phyloP scores from a whole-genome alignment of 2,113 vertebrate species.

The Gila orcuttii region DNA sequence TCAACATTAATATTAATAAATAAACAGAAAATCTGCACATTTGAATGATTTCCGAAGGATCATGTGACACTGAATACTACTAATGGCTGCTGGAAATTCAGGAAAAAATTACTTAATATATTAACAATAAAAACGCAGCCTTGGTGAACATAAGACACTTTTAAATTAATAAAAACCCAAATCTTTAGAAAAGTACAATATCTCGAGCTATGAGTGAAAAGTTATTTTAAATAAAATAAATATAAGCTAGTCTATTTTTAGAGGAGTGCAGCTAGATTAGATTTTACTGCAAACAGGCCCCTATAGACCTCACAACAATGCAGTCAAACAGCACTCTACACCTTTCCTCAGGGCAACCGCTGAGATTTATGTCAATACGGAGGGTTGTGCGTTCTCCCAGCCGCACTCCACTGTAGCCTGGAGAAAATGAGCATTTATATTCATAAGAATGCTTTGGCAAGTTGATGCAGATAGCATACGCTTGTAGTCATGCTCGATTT shows the following conservation, averaged over 20 bases:
- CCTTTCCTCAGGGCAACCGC: not conserved
- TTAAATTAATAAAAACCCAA: no score
- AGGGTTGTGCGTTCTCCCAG: not conserved
- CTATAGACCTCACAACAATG: constrained; percentile 12
- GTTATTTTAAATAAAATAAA: not conserved
- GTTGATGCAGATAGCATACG: not conserved
- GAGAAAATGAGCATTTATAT: constrained; percentile 20
- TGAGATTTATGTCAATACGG: constrained; percentile 13
- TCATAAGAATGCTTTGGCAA: not conserved
- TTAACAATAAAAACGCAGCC: no score
- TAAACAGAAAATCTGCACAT: not conserved
- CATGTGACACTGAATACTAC: not conserved
- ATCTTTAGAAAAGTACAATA: not conserved
- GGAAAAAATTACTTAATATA: not conserved
- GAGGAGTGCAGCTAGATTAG: not conserved
- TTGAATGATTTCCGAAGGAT: not conserved
- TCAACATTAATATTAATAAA: not conserved
- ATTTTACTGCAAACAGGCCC: not conserved
- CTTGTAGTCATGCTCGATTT: not conserved
- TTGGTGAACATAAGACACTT: not conserved
- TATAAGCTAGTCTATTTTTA: not conserved
- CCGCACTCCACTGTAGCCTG: not conserved
- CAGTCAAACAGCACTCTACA: constrained; percentile 18
- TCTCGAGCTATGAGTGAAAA: not conserved
- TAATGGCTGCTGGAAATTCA: not conserved